Base-by-base conservation (phyloP, 2,888 invertebrate species). In the Pandemis heparana region DNA sequence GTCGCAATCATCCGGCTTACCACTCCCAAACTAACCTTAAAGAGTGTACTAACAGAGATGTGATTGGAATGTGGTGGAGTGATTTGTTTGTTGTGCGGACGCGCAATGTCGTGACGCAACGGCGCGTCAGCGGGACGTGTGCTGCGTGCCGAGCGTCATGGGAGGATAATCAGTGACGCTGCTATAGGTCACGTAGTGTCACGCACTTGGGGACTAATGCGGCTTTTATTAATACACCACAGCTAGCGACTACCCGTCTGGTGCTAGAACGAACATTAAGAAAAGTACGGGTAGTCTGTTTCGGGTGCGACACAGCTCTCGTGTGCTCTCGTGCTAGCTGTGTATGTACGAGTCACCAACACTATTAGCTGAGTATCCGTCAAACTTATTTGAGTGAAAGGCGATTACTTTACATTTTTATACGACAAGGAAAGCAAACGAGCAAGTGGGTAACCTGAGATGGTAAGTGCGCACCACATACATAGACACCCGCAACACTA, bases 81-180 rank as follows among this genome's bases (percentile, higher is more conserved):
- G 39, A 38, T 18, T 14, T 16, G 38, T 66, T 66, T 51, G 66
- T 2, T 39, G 56, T 66, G 56, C 59, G 51, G 64, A 65, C 64
- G n/a, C 46, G 46, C 51, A 65, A 65, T 48, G 67, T 53, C 39
- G 66, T 66, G 66, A 66, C 66, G 66, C 66, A 66, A 53, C 56
- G 43, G 41, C 67, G 56, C 59, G 67, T 67, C 67, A 67, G 67
- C 67, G 43, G 32, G 67, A 67, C 67, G 67, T 67, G 67, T 23
- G 41, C 14, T 56, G 67, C 59, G 41, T 67, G 41, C 56, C 32
- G 59, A 65, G 51, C 51, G 64, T 65, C 48, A 65, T 38, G 64
- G 41, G 41, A 7, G 63, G 63, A 46, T 63, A 63, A 63, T 38
- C 64, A 43, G 63, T 38, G 64, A 51, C 64, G 38, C 38, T n/a